Conservation (phyloP, 2,797 vertebrate species). For the Sarcophilus harrisii region DNA sequence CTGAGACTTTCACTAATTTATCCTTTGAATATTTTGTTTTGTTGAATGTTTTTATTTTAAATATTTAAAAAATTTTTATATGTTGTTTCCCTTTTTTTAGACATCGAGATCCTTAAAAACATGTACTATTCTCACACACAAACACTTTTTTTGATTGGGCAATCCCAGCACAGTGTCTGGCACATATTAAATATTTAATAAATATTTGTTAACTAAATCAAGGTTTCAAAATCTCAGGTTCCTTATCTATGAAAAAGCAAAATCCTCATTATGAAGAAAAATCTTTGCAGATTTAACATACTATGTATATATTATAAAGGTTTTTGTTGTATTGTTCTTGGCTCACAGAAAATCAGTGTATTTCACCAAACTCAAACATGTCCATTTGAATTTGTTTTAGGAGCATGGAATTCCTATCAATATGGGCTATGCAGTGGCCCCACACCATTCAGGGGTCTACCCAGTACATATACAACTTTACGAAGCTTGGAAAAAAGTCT, state of each 20-base stretch:
- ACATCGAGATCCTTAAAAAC: neutral
- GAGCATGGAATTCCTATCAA: constrained; percentile 94
- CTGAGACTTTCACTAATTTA: neutral
- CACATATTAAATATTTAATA: neutral
- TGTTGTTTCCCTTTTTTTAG: neutral
- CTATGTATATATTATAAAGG: neutral
- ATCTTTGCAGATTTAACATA: neutral
- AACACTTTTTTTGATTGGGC: neutral
- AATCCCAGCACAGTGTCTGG: neutral
- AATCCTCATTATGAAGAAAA: neutral
- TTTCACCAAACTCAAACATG: neutral
- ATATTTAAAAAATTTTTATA: neutral
- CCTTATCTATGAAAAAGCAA: neutral
- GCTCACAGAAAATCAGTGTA: neutral
- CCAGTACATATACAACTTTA: constrained; percentile 97
- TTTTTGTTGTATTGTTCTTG: accelerated
- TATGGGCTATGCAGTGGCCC: constrained; percentile 97
- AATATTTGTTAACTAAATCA: neutral
- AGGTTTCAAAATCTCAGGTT: neutral
- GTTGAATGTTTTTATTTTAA: too few species aligned
- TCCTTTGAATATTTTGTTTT: neutral
- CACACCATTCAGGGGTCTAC: constrained; percentile 98
- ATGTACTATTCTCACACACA: neutral
- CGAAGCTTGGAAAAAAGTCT: constrained; percentile 96
- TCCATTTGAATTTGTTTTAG: constrained; percentile 82